Conservation (phyloP, 2,113 vertebrate genomes). For the Chlamydotis undulata region DNA sequence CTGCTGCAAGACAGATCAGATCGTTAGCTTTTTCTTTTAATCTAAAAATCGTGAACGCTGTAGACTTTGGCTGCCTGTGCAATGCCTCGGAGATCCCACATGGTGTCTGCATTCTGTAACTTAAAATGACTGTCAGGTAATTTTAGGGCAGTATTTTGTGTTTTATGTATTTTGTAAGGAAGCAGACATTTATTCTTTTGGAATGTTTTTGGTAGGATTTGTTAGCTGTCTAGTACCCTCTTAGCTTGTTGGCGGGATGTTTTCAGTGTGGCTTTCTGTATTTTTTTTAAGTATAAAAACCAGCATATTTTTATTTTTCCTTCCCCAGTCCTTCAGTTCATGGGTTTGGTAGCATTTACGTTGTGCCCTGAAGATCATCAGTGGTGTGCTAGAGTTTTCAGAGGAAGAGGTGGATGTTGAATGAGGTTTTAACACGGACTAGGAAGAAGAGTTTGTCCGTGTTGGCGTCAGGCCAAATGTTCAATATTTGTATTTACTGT, state of each 20-base stretch:
- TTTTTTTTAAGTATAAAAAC: neutral
- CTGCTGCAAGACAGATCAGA: neutral
- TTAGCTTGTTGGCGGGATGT: neutral
- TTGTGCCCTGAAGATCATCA: neutral
- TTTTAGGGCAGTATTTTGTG: neutral
- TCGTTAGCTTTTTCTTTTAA: neutral
- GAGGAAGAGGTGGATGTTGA: neutral
- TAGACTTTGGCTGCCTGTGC: neutral
- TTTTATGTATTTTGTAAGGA: neutral
- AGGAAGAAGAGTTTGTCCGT: neutral
- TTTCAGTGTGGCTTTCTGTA: neutral
- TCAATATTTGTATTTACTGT: slow-evolving; percentile 16
- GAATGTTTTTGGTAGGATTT: neutral
- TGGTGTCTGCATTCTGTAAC: neutral
- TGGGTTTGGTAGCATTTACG: neutral
- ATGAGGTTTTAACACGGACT: neutral
- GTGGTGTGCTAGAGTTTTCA: neutral
- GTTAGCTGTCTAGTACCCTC: neutral
- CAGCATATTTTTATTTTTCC: neutral
- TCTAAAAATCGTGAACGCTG: neutral
- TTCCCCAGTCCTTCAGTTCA: neutral
- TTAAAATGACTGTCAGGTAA: neutral
- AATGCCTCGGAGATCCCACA: neutral
- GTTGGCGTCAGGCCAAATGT: neutral
- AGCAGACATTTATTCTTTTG: neutral